Evolutionary conservation across 2,888 invertebrate species (phyloP).

Genomic region (Myopa testacea): DNA sequence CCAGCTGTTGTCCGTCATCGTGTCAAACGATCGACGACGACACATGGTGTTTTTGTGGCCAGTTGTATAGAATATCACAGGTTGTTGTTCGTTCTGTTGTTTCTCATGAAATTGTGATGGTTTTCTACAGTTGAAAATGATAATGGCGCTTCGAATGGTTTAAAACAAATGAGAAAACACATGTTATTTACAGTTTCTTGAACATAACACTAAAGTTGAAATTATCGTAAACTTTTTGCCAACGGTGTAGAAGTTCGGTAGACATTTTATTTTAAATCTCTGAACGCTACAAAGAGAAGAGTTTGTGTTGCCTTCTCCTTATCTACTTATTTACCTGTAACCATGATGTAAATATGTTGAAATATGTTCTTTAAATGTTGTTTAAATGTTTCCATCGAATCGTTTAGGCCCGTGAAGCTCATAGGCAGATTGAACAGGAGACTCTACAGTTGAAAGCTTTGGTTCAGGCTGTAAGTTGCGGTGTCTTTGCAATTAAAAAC

Average conservation of each 20-base stretch:
- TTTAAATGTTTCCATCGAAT: conserved; percentile 46
- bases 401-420: conserved; percentile 64
- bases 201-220: conserved; percentile 32
- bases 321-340: neutral
- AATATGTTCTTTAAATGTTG: conserved; percentile 42
- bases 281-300: neutral
- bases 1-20: neutral
- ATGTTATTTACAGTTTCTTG: neutral
- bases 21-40: neutral
- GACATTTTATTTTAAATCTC: conserved; percentile 60
- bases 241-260: conserved; percentile 56
- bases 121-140: neutral
- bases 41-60: conserved; percentile 13
- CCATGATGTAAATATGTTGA: conserved; percentile 39
- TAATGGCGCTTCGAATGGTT: neutral
- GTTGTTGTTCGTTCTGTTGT: too few species aligned
- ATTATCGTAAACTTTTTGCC: neutral
- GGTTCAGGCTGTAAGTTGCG: conserved; percentile 62
- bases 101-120: too few species aligned
- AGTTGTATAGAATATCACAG: conserved; percentile 20
- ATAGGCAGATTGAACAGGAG: conserved; percentile 63
- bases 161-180: neutral
- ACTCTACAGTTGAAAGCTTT: conserved; percentile 62
- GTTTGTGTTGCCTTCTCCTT: conserved; percentile 2
- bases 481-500: conserved; percentile 3